These are phyloP conservation scores for Portevinia maculata DNA, from an alignment of 2,888 invertebrate genomes.

Conservation along the genomic window DNA sequence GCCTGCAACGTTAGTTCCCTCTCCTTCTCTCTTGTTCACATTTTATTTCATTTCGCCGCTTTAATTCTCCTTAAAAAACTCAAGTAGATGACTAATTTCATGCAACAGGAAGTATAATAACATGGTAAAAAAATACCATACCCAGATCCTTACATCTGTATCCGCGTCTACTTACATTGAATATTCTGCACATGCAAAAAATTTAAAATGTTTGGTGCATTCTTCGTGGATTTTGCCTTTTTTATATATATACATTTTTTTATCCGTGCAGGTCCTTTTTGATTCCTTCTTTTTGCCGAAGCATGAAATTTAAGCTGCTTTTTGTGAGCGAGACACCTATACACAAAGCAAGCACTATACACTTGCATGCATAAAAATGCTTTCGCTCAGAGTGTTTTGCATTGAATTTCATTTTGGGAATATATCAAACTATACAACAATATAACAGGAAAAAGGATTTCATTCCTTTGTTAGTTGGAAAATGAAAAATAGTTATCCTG, in stretches of 20 bases:
- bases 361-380: constrained; percentile 33
- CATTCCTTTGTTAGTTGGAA: constrained; percentile 51
- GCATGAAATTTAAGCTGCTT: constrained; percentile 68
- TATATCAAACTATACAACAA: constrained; percentile 22
- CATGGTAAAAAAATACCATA: constrained; percentile 46
- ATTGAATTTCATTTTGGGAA: constrained; percentile 42
- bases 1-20: constrained; percentile 2
- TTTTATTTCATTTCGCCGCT: constrained; percentile 40
- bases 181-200: constrained; percentile 10
- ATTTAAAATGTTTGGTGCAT: too few species aligned
- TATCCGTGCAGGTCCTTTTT: constrained; percentile 47
- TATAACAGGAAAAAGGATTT: constrained; percentile 27
- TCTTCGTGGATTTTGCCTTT: constrained; percentile 35
- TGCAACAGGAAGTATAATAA: constrained; percentile 72
- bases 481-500: constrained; percentile 62
- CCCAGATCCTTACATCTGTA: constrained; percentile 32
- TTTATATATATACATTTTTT: constrained; percentile 28
- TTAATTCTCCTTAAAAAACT: constrained; percentile 2
- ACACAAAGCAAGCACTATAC: neutral
- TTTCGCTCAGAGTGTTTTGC: constrained; percentile 49
- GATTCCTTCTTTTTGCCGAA: constrained; percentile 58
- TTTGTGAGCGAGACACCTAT: neutral
- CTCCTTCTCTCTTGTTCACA: constrained; percentile 16
- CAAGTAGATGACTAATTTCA: constrained; percentile 67
- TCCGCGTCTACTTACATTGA: constrained; percentile 25